A percentile compares a stretch with the other conserved stretches of the same genome.
These are phyloP conservation scores for Lepidonotus clava DNA, from an alignment of 2,888 invertebrate genomes.

Conservation along the genomic window DNA sequence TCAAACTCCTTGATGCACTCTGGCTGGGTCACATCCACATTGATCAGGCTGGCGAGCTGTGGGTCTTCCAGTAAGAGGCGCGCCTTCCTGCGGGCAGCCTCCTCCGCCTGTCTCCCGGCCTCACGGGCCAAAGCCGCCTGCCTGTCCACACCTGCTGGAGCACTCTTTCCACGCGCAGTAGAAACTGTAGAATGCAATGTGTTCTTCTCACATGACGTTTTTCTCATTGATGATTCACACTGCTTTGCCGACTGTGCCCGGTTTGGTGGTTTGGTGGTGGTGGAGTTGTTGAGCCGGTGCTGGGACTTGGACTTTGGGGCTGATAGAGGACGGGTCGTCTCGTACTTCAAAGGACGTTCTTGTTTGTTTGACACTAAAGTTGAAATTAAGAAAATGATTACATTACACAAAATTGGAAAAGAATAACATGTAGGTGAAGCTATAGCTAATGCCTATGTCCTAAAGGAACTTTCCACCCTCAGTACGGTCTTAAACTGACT, in stretches of 20 bases:
- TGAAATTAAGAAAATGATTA: not conserved
- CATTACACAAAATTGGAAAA: too few species aligned
- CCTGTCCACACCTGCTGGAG: not conserved
- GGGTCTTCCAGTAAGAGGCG: conserved; percentile 29
- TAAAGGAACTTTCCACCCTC: too few species aligned
- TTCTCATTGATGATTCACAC: not conserved
- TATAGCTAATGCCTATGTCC: too few species aligned
- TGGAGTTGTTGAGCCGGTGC: not conserved
- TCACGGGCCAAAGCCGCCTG: not conserved
- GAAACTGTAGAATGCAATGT: not conserved
- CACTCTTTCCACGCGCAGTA: too few species aligned
- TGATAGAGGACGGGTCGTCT: conserved; percentile 71
- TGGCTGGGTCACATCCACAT: conserved; percentile 60
- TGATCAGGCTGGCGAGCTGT: conserved; percentile 18
- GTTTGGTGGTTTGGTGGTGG: not conserved
- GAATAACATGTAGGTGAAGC: too few species aligned
- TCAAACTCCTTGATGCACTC: conserved; percentile 71
- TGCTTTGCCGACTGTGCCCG: not conserved
- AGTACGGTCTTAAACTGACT: too few species aligned
- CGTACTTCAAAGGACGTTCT: conserved; percentile 72
- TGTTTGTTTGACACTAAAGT: conserved; percentile 37
- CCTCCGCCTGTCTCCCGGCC: not conserved
- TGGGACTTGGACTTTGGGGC: not conserved
- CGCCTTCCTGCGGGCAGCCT: not conserved
- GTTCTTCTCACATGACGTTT: not conserved